Evolutionary conservation across 2,888 invertebrate genomes (phyloP).

Genomic region (Eledona agricola): DNA sequence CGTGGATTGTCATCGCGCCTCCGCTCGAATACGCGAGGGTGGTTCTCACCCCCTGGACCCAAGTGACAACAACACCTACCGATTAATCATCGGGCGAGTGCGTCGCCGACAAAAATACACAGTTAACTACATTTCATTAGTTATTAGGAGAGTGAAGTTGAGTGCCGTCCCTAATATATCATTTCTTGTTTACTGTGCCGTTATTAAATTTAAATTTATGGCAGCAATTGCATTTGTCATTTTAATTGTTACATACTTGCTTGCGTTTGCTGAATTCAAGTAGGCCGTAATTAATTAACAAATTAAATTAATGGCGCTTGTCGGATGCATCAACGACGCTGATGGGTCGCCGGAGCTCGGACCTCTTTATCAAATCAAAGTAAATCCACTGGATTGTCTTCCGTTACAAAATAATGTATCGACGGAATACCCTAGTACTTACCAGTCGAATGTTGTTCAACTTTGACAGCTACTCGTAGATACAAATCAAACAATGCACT

Average conservation of each 20-base stretch:
- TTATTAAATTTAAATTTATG: conserved; percentile 59
- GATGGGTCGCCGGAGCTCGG: conserved; percentile 36
- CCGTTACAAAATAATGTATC: too few species aligned
- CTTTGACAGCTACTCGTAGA: too few species aligned
- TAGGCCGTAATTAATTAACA: conserved; percentile 56
- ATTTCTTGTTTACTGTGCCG: conserved; percentile 52
- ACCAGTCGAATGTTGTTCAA: too few species aligned
- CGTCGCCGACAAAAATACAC: conserved; percentile 41
- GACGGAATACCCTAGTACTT: too few species aligned
- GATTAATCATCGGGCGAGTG: conserved; percentile 44
- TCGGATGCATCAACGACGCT: conserved; percentile 44
- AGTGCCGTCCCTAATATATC: conserved; percentile 43
- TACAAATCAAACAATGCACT: too few species aligned
- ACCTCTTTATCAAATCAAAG: too few species aligned
- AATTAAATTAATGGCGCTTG: conserved; percentile 55
- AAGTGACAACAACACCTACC: conserved; percentile 46
- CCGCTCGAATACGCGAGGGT: too few species aligned
- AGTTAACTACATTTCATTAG: conserved; percentile 44
- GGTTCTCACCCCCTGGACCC: conserved; percentile 10
- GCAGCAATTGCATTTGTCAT: conserved; percentile 58
- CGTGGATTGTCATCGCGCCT: too few species aligned
- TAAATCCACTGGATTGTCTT: too few species aligned
- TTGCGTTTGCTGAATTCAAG: conserved; percentile 53
- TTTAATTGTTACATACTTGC: conserved; percentile 59
- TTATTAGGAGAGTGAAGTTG: conserved; percentile 44